phyloP scores from a whole-genome alignment of 2,797 vertebrate genomes.

The Dromococcyx pavoninus region DNA sequence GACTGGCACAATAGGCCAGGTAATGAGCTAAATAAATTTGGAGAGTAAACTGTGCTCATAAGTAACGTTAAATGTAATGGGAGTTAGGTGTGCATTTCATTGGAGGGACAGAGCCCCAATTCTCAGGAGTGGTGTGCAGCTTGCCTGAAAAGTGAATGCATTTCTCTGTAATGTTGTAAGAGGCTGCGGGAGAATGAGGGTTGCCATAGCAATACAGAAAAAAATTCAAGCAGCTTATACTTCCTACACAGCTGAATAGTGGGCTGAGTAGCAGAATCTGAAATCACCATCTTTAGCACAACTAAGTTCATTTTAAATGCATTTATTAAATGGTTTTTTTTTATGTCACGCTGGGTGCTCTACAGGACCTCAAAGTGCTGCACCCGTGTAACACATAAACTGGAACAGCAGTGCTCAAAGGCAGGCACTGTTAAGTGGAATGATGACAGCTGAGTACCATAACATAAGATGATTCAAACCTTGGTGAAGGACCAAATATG shows the following conservation, averaged over 20 bases:
- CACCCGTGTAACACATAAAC: neutral
- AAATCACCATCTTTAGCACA: neutral
- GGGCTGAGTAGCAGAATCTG: constrained; percentile 3
- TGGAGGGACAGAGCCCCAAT: neutral
- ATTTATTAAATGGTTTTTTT: constrained; percentile 14
- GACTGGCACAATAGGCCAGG: neutral
- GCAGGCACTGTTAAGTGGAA: neutral
- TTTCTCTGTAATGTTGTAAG: neutral
- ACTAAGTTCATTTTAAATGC: neutral
- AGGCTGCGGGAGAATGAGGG: constrained; percentile 14
- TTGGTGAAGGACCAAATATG: neutral
- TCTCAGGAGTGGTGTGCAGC: neutral
- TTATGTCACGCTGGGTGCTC: neutral
- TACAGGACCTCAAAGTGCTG: neutral
- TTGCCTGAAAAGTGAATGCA: neutral
- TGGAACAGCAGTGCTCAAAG: neutral
- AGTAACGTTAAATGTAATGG: neutral
- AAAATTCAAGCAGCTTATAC: constrained; percentile 44
- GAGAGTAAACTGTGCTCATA: neutral
- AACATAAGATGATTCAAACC: neutral
- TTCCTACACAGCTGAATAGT: constrained; percentile 12
- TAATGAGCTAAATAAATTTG: neutral
- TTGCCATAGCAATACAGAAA: constrained; percentile 66
- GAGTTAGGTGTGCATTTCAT: neutral
- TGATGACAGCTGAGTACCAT: neutral